Conservation (phyloP, 1,140 invertebrate species). For the Hyles vespertilio region DNA sequence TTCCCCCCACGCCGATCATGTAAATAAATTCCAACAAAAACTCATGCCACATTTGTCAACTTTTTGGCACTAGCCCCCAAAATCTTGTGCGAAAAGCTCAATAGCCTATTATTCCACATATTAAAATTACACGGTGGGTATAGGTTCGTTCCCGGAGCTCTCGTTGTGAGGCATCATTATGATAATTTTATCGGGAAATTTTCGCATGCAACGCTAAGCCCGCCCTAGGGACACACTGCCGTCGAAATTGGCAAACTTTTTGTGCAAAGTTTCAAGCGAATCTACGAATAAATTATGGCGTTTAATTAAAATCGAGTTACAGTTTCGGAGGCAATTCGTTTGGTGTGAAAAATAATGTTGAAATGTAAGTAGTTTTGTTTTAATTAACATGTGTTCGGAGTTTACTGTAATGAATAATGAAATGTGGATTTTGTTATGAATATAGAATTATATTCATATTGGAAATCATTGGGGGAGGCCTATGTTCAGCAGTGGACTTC, state of each 20-base stretch:
- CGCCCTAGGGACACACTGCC: slow-evolving; percentile 22
- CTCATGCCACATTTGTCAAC: neutral
- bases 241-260: slow-evolving; percentile 6
- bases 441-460: no score
- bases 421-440: no score
- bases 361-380: no score
- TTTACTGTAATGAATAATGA: no score
- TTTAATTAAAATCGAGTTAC: no score
- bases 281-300: neutral
- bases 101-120: slow-evolving; percentile 11
- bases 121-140: slow-evolving; percentile 20
- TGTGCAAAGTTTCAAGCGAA: neutral
- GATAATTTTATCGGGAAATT: slow-evolving; percentile 56
- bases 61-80: neutral
- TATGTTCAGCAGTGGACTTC: no score
- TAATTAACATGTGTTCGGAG: no score
- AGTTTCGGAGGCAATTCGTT: no score
- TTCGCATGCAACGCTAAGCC: slow-evolving; percentile 37
- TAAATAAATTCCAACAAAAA: no score
- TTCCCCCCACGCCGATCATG: no score
- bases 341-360: no score
- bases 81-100: neutral
- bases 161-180: slow-evolving; percentile 40
- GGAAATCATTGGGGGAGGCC: no score
- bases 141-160: slow-evolving; percentile 32